Base-by-base conservation (phyloP, 2,797 vertebrate species). In the Oreochromis mossambicus region DNA sequence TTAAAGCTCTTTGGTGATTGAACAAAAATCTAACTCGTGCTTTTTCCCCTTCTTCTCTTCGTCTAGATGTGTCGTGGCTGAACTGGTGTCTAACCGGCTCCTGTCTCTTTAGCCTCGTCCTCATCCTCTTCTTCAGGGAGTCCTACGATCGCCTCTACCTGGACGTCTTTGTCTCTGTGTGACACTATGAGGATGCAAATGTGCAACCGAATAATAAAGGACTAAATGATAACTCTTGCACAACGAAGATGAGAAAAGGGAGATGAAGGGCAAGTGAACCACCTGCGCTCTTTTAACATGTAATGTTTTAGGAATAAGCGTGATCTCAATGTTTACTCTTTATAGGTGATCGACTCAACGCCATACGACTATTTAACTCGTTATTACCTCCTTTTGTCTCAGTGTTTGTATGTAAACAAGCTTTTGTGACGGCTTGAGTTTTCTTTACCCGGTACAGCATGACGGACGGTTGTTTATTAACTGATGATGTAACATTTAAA, bases 41-140 rank as follows among this genome's bases (percentile, higher is more conserved):
- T 8, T 82, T 2, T 76, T 1, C 38, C 80, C 63, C 38, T 17
- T 10, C 43, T 3, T 46, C 51, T n/a, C 6, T 51, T 29, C 86
- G 94, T 96, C 2, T 96, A 99, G 98, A 99, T 8, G 87, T 99
- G 88, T 98, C 97, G 26, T 99, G 98, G 98, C 95, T 99, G 92
- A 99, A 99, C 96, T 99, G 98, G 98, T 99, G 98, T 95, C 96
- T 99, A 77, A 98, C 98, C 0, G 97, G 97, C 73, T 99, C 98
- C 0, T 99, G 98, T 86, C 89, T 99, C 95, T 97, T 99, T 95
- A 98, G 98, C 94, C 97, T 99, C 46, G 93, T 98, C 84, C 97
- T 99, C 91, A 97, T 99, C 92, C 95, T 99, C 86, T 97, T 98
- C 96, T 99, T 99, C 97, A 97, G 97, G 80, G 98, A 99, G 94